A percentile compares a stretch with the other conserved stretches of the same genome.
These are phyloP conservation scores for Mixornis gularis DNA, from an alignment of 2,113 vertebrate genomes.

Conservation along the genomic window DNA sequence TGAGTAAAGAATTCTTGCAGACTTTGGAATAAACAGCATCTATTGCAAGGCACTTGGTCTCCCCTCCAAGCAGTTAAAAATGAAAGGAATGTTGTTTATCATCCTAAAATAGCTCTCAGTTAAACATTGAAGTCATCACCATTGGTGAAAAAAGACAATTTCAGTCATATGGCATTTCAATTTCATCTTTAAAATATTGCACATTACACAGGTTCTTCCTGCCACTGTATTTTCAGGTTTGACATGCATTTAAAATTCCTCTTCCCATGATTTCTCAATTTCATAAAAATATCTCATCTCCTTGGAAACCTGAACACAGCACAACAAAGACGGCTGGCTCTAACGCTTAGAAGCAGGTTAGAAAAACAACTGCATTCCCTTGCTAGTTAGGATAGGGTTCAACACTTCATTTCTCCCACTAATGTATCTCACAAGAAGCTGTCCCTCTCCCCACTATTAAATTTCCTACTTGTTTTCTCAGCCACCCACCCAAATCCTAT, in stretches of 20 bases:
- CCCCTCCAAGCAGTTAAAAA: background rate
- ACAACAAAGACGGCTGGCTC: background rate
- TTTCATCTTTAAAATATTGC: background rate
- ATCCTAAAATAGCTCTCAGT: slow-evolving; percentile 15
- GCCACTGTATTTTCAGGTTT: background rate
- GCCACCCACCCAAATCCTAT: background rate
- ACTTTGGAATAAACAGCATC: background rate
- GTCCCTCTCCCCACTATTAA: background rate
- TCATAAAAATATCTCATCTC: slow-evolving; percentile 45
- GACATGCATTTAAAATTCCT: background rate
- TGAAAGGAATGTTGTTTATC: slow-evolving; percentile 48
- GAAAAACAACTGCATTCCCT: background rate
- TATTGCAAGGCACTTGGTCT: background rate
- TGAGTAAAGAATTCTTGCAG: background rate
- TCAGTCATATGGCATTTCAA: background rate
- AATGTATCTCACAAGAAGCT: background rate
- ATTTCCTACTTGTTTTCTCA: background rate
- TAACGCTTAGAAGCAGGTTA: background rate
- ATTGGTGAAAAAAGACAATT: background rate
- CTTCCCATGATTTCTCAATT: slow-evolving; percentile 13
- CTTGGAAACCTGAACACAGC: slow-evolving; percentile 47
- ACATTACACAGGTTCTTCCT: background rate
- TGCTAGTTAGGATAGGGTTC: background rate
- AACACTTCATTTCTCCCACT: background rate
- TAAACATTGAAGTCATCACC: background rate